Conservation (phyloP, 30 jellyfish, hydroid and myxozoan species). For the Aurelia aurita region DNA sequence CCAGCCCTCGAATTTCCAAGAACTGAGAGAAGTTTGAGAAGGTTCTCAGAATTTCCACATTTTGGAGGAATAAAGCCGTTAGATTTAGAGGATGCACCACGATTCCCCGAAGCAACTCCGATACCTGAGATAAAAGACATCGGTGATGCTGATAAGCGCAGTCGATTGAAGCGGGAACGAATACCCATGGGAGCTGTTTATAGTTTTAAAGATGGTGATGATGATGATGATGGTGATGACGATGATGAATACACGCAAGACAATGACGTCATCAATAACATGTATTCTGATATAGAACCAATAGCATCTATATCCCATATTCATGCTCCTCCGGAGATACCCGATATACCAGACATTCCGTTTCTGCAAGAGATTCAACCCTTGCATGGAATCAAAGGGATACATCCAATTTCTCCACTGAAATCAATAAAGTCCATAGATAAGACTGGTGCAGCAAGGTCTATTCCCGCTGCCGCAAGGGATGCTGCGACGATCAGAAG, state of each 20-base stretch:
- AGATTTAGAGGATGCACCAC: conserved; percentile 23
- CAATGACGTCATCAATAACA: background rate
- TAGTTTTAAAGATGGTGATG: conserved; percentile 23
- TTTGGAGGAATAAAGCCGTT: conserved; percentile 63
- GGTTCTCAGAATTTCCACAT: conserved; percentile 50
- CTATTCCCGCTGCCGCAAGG: conserved; percentile 19
- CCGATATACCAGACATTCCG: conserved; percentile 63
- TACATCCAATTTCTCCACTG: conserved; percentile 28
- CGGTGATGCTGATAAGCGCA: conserved; percentile 50
- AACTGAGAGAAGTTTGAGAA: conserved; percentile 18
- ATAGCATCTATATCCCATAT: conserved; percentile 46
- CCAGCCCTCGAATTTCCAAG: conserved; percentile 55
- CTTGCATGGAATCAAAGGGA: conserved; percentile 42
- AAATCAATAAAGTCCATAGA: conserved; percentile 25
- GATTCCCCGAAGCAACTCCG: conserved; percentile 67
- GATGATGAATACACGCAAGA: conserved; percentile 4
- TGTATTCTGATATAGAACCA: conserved; percentile 5
- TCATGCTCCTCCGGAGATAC: conserved; percentile 59
- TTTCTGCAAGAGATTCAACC: conserved; percentile 52
- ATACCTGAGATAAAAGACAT: conserved; percentile 65
- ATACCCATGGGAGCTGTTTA: conserved; percentile 4
- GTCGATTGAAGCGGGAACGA: conserved; percentile 26
- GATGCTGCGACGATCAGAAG: conserved; percentile 28
- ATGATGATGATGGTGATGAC: conserved; percentile 44
- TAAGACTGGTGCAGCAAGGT: conserved; percentile 3